Evolutionary conservation across 2,113 vertebrate species (phyloP).

Genomic region (Anarrhichthys ocellatus): DNA sequence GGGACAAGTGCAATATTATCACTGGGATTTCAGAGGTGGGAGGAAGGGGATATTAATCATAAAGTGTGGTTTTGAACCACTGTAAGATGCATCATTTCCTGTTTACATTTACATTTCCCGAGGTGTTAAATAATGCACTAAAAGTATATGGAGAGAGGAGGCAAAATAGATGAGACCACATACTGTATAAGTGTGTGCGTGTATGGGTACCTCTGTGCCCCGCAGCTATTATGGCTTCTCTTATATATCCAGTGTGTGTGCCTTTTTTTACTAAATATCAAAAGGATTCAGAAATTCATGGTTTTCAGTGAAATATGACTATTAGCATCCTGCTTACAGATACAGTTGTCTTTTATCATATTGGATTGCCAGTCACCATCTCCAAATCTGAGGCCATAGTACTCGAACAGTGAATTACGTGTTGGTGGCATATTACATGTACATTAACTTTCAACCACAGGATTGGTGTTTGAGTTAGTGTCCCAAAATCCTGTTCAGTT

Average conservation of each 20-base stretch:
- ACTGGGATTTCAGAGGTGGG: conserved; percentile 36
- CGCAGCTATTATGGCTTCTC: not conserved
- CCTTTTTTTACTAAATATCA: not conserved
- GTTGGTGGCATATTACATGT: no score
- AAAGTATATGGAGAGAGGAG: conserved; percentile 55
- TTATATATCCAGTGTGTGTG: conserved; percentile 2
- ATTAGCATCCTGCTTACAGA: not conserved
- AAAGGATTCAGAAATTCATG: not conserved
- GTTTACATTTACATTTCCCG: conserved; percentile 57
- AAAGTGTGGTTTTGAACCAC: conserved; percentile 16
- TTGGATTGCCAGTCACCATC: no score
- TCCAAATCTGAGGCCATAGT: not conserved
- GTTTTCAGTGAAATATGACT: not conserved
- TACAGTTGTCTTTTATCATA: not conserved
- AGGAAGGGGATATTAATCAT: conserved; percentile 30
- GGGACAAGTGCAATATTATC: conserved; percentile 52
- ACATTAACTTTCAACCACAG: no score
- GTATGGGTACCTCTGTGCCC: not conserved
- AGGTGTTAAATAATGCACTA: conserved; percentile 62
- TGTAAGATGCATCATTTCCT: conserved; percentile 62
- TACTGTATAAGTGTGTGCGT: not conserved
- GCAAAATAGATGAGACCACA: conserved; percentile 35
- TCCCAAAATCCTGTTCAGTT: no score
- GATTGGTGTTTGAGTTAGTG: no score
- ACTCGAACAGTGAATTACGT: not conserved